These are phyloP conservation scores for Ephialtes manifestator DNA, from an alignment of 2,888 invertebrate species.

Conservation along the genomic window DNA sequence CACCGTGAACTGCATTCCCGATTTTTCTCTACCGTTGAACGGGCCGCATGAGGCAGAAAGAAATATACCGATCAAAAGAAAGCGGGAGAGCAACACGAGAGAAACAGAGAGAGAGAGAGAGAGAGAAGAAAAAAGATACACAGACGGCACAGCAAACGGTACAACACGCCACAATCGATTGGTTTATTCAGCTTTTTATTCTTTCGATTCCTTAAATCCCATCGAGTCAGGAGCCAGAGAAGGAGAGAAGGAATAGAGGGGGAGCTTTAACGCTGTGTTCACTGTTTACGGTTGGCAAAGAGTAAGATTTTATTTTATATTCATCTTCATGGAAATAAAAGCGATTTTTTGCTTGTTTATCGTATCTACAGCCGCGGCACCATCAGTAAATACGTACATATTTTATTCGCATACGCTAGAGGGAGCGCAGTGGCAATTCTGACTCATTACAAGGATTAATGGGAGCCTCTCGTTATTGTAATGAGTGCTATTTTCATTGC, in stretches of 20 bases:
- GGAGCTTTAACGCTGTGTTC: slow-evolving; percentile 3
- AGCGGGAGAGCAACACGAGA: slow-evolving; percentile 5
- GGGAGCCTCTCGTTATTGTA: slow-evolving; percentile 59
- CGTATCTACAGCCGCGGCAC: not conserved
- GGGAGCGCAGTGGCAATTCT: slow-evolving; percentile 16
- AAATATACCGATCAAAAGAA: slow-evolving; percentile 5
- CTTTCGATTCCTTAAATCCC: slow-evolving; percentile 14
- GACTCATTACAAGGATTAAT: slow-evolving; percentile 64
- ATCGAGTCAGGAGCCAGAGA: not conserved
- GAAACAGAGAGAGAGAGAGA: slow-evolving; percentile 4
- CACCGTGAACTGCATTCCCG: slow-evolving; percentile 48
- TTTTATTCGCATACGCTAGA: slow-evolving; percentile 37
- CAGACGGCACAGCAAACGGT: slow-evolving; percentile 21
- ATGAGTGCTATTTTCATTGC: slow-evolving; percentile 59
- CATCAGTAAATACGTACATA: not conserved
- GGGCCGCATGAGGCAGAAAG: not conserved
- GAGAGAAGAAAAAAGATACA: not conserved
- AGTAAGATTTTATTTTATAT: slow-evolving; percentile 35
- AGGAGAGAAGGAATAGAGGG: not conserved
- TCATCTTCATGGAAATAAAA: slow-evolving; percentile 5
- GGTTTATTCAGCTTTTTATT: slow-evolving; percentile 45
- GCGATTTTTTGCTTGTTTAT: not conserved
- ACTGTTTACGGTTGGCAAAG: slow-evolving; percentile 37
- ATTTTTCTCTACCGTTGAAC: slow-evolving; percentile 26
- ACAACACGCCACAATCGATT: slow-evolving; percentile 52